These are phyloP conservation scores for Pachydiplax longipennis DNA, from an alignment of 2,888 invertebrate species.

Conservation along the genomic window DNA sequence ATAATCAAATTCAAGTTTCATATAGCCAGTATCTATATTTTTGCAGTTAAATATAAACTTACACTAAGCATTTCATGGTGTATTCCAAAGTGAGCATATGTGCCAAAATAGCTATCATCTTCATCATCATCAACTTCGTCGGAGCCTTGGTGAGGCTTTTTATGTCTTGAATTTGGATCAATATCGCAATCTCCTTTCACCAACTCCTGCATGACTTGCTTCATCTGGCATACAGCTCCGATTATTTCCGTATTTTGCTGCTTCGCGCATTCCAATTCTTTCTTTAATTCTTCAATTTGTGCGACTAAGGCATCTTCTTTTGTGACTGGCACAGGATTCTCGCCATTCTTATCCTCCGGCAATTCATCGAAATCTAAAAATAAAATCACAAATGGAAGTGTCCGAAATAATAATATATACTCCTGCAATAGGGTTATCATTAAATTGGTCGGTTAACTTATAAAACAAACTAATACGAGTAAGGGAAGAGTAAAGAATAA, in stretches of 20 bases:
- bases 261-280: slow-evolving; percentile 61
- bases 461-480: too few species aligned
- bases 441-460: background rate
- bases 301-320: slow-evolving; percentile 59
- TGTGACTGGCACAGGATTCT: background rate
- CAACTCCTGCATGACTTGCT: slow-evolving; percentile 65
- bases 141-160: slow-evolving; percentile 22
- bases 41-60: slow-evolving; percentile 52
- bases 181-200: slow-evolving; percentile 59
- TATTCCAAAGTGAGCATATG: slow-evolving; percentile 64
- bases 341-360: background rate
- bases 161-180: slow-evolving; percentile 52
- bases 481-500: too few species aligned
- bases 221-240: slow-evolving; percentile 61
- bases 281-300: slow-evolving; percentile 67
- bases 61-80: slow-evolving; percentile 94
- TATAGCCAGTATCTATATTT: too few species aligned
- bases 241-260: background rate
- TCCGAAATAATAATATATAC: background rate
- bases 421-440: background rate
- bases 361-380: slow-evolving; percentile 18
- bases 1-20: too few species aligned
- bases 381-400: background rate
- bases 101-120: slow-evolving; percentile 69
- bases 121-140: slow-evolving; percentile 59